Base-by-base conservation (phyloP, 2,888 invertebrate genomes). In the Muscina levida region DNA sequence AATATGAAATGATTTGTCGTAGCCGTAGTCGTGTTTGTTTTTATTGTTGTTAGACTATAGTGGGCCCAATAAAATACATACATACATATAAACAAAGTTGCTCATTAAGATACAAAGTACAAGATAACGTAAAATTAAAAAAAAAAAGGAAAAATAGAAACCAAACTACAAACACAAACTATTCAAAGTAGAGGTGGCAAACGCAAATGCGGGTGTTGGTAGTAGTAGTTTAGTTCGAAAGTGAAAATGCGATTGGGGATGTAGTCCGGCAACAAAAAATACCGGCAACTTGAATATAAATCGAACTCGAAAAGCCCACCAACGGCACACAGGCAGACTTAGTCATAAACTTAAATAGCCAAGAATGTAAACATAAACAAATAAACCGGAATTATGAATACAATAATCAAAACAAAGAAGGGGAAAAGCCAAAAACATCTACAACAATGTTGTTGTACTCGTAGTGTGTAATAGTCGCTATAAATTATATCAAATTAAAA, bases 281-380 rank as follows among this genome's bases (percentile, higher is more conserved):
- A 8, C 31, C 31, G 31, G 31, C 8, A 31, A 31, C 8, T 31
- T 31, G 3, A 3, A 31, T 31, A 31, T 31, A 31, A 31, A 31
- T 31, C 22, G 13, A n/a, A n/a, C n/a, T n/a, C n/a, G n/a, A n/a
- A n/a, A n/a, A n/a, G n/a, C n/a, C n/a, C n/a, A n/a, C n/a, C n/a
- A n/a, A n/a, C n/a, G n/a, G n/a, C 53, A 53, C 24, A 10, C 24
- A 24, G 22, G n/a, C 6, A 48, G 1, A 48, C 15, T 48, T 48
- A 19, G 5, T 8, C 51, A 22, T 1, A 19, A 22, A 24, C 2
- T 15, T 15, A 53, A 53, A 53, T 24, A n/a, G n/a, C n/a, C 8
- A 31, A 8, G 5, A 53, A 53, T 53, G 53, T 53, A 53, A 53
- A 53, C 53, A 53, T 24, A 53, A 53, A 53, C 24, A 53, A 48